Base-by-base conservation (phyloP, 2,797 vertebrate genomes). In the Syngnathus rostellatus region DNA sequence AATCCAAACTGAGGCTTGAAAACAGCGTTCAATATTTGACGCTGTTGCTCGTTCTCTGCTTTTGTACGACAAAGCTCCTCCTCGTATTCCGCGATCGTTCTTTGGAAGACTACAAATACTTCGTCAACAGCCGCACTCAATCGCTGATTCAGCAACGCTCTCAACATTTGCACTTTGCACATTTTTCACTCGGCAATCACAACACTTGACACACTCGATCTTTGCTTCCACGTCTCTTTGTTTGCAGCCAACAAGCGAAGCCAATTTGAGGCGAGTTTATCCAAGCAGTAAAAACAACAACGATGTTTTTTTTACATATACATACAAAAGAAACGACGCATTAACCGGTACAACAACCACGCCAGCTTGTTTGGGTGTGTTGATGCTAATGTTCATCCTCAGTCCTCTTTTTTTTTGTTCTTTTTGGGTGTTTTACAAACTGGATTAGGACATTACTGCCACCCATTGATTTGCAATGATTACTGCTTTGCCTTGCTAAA, bases 81-180 rank as follows among this genome's bases (percentile, higher is more conserved):
- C 50, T 53, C 50, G n/a, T 53, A 53, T n/a, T 53, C 50, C 16
- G 50, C n/a, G 5, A 53, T 53, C 3, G 50, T 53, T 60, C 37
- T 60, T 21, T 60, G 17, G 4, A 60, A 60, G 37, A 60, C 38
- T 6, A 40, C 58, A 60, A 60, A 60, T 39, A 60, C 37, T 60
- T 60, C 58, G 38, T 60, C 58, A 9, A 60, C 37, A 10, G 58
- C 58, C 3, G 58, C 58, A 40, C 37, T 60, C 17, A 60, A 17
- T 60, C 58, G 58, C 58, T 60, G 38, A n/a, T 60, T 40, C 3
- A 60, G 37, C 58, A 60, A 60, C 58, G 37, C 58, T 60, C 58
- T 60, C 58, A 60, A 19, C 37, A 60, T 60, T 60, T 60, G 8
- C 19, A 60, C 58, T 40, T 60, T 39, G 16, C 58, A 60, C 58